Percentiles rank a stretch among this genome's conserved stretches.
These are phyloP conservation scores for Pomatorhinus ruficollis DNA, from an alignment of 2,113 vertebrate species.

Conservation along the genomic window DNA sequence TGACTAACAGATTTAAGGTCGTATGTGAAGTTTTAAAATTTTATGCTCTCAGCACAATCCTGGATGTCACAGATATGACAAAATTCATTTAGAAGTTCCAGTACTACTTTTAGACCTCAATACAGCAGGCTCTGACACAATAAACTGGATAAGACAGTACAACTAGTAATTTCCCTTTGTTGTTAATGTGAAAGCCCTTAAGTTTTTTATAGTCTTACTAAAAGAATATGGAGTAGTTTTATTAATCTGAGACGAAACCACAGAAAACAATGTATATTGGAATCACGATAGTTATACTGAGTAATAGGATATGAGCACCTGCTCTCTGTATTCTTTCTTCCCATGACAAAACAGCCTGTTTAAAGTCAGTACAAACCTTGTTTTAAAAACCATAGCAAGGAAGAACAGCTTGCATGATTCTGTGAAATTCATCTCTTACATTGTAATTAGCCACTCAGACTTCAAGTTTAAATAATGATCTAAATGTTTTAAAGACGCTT, in stretches of 20 bases:
- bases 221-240: neutral
- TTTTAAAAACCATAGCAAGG: neutral
- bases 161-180: neutral
- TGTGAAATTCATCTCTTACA: constrained; percentile 30
- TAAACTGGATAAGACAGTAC: neutral
- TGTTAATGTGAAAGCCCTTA: neutral
- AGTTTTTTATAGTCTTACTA: neutral
- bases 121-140: neutral
- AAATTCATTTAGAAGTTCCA: neutral
- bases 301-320: constrained; percentile 13
- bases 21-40: neutral
- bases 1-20: neutral
- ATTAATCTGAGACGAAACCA: neutral
- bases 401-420: constrained; percentile 40
- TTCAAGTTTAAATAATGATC: constrained; percentile 63
- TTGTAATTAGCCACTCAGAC: constrained; percentile 55
- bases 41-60: neutral
- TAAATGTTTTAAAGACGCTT: constrained; percentile 55
- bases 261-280: neutral
- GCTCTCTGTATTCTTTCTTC: neutral
- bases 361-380: constrained; percentile 37
- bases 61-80: neutral
- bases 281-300: neutral
- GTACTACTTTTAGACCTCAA: neutral
- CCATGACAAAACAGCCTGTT: neutral